These are phyloP conservation scores for Myotis pilosus DNA, from an alignment of 2,797 vertebrate species.

Conservation along the genomic window DNA sequence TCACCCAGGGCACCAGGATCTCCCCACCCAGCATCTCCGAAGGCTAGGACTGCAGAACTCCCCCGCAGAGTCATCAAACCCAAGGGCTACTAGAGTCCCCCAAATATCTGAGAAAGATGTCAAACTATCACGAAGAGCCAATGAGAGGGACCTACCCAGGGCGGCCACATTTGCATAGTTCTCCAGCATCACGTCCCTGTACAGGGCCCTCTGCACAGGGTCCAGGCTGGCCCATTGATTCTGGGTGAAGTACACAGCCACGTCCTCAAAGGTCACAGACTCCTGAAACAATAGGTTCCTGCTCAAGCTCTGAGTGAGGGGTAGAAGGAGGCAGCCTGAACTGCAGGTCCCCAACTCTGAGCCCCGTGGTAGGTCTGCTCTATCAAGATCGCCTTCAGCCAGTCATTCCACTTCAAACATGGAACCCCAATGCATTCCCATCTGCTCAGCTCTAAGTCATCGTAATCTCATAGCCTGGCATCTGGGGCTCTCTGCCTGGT, in stretches of 20 bases:
- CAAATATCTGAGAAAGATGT: background rate
- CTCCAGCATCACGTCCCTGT: conserved; percentile 68
- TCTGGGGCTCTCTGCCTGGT: background rate
- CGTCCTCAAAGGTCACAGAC: conserved; percentile 63
- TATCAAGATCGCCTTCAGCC: background rate
- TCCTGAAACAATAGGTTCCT: conserved; percentile 51
- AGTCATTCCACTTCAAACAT: background rate
- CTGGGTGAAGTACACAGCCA: conserved; percentile 61
- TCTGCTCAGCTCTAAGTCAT: background rate
- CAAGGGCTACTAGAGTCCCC: background rate
- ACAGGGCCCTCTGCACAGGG: background rate
- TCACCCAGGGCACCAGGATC: background rate
- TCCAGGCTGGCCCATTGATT: conserved; percentile 50
- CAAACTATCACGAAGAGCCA: background rate
- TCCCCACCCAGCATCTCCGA: background rate
- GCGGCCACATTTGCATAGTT: conserved; percentile 20
- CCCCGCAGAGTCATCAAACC: background rate
- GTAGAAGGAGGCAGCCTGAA: background rate
- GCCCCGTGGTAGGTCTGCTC: background rate
- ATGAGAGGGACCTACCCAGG: conserved; percentile 21
- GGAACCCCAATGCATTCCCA: background rate
- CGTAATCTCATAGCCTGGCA: background rate
- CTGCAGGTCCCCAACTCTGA: background rate
- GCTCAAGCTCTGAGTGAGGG: background rate
- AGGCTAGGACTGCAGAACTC: background rate